These are phyloP conservation scores for Fabriciana adippe DNA, from an alignment of 2,888 invertebrate genomes.

Conservation along the genomic window DNA sequence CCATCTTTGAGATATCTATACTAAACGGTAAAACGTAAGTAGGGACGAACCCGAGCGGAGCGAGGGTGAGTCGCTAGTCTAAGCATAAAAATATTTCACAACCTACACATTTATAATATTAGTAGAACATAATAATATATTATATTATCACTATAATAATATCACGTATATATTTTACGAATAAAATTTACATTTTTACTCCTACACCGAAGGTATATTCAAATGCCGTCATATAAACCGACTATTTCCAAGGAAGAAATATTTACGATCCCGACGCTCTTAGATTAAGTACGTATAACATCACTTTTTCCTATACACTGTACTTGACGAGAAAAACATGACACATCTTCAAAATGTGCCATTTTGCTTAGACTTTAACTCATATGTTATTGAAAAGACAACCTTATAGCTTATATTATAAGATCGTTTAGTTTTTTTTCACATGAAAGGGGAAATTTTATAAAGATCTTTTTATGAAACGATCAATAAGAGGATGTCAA, in stretches of 20 bases:
- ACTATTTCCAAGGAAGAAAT: slow-evolving; percentile 30
- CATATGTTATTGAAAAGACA: slow-evolving; percentile 37
- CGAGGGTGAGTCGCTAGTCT: no score
- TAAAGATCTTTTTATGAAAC: slow-evolving; percentile 52
- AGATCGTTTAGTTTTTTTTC: slow-evolving; percentile 24
- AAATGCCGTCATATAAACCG: slow-evolving; percentile 20
- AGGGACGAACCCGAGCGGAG: no score
- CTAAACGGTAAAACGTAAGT: no score
- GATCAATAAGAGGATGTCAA: slow-evolving; percentile 60
- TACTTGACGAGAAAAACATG: slow-evolving; percentile 50
- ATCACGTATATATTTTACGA: neutral
- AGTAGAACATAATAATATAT: no score
- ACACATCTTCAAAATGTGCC: slow-evolving; percentile 47
- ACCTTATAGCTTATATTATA: slow-evolving; percentile 43
- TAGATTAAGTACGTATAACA: slow-evolving; percentile 46
- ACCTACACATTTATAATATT: no score
- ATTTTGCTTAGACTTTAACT: slow-evolving; percentile 2
- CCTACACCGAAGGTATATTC: neutral
- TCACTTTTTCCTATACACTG: slow-evolving; percentile 39
- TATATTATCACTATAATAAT: neutral
- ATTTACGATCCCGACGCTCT: slow-evolving; percentile 43
- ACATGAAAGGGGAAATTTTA: slow-evolving; percentile 46
- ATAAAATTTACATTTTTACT: slow-evolving; percentile 4
- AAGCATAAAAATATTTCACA: no score
- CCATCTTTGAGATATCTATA: no score